Evolutionary conservation across 2,113 vertebrate species (phyloP).

Genomic region (Phoenicopterus ruber): DNA sequence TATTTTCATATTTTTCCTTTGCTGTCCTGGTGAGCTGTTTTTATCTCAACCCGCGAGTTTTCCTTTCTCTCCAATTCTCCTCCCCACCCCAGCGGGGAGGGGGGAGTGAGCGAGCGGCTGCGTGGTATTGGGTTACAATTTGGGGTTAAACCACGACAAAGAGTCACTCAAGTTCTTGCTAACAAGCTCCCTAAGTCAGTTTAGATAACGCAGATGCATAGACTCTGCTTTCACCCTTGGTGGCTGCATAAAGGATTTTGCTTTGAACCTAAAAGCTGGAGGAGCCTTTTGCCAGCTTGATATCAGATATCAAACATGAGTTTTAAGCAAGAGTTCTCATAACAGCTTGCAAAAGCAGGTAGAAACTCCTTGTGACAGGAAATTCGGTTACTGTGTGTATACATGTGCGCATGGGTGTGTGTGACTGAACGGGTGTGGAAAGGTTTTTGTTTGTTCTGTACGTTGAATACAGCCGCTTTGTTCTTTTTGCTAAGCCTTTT

Average conservation of each 20-base stretch:
- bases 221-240: neutral
- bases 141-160: no score
- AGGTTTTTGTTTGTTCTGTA: neutral
- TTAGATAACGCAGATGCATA: neutral
- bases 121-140: no score
- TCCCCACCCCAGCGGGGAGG: no score
- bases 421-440: neutral
- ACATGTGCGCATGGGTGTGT: no score
- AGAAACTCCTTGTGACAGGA: neutral
- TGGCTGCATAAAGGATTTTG: neutral
- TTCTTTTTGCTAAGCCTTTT: neutral
- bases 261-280: neutral
- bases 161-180: neutral
- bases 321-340: neutral
- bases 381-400: fast-evolving
- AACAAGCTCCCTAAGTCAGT: neutral
- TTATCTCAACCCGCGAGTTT: no score
- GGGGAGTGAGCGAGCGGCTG: no score
- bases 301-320: neutral
- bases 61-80: no score
- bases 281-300: neutral
- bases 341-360: neutral
- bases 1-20: no score
- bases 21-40: no score
- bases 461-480: neutral